Evolutionary conservation across 2,797 vertebrate genomes (phyloP).

Genomic region (Dryobates pubescens): DNA sequence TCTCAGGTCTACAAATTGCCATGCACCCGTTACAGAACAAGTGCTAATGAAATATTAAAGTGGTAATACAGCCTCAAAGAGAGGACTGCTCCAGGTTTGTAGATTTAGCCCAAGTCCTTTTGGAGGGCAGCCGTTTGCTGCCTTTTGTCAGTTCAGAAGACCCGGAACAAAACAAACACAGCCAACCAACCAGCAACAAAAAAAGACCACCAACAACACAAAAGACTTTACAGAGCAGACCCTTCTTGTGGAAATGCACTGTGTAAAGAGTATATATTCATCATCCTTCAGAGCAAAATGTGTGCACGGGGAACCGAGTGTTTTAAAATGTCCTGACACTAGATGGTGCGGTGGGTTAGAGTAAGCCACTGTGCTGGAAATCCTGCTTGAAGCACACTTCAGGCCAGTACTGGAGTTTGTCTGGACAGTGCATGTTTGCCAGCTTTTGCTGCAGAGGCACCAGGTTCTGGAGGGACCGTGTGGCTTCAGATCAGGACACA

Average conservation of each 20-base stretch:
- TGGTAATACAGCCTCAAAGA: neutral
- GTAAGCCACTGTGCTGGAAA: neutral
- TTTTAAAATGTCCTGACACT: slow-evolving; percentile 30
- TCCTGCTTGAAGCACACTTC: neutral
- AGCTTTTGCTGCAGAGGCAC: neutral
- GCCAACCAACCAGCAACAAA: neutral
- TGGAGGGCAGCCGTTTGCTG: neutral
- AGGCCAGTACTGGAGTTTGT: neutral
- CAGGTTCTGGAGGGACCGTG: neutral
- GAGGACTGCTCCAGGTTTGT: neutral
- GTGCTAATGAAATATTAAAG: neutral
- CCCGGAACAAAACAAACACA: accelerated
- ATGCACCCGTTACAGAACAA: accelerated
- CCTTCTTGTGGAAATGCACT: neutral
- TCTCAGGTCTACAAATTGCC: neutral
- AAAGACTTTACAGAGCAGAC: neutral
- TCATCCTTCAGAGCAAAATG: neutral
- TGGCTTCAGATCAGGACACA: neutral
- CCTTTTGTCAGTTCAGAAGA: neutral
- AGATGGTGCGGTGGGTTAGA: slow-evolving; percentile 53
- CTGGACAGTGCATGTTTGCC: neutral
- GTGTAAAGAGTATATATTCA: accelerated
- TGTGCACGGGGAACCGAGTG: accelerated
- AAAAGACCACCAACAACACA: neutral
- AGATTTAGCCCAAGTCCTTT: neutral